phyloP scores from a whole-genome alignment of 2,797 vertebrate species.

The Oceanodroma leucorhoa region DNA sequence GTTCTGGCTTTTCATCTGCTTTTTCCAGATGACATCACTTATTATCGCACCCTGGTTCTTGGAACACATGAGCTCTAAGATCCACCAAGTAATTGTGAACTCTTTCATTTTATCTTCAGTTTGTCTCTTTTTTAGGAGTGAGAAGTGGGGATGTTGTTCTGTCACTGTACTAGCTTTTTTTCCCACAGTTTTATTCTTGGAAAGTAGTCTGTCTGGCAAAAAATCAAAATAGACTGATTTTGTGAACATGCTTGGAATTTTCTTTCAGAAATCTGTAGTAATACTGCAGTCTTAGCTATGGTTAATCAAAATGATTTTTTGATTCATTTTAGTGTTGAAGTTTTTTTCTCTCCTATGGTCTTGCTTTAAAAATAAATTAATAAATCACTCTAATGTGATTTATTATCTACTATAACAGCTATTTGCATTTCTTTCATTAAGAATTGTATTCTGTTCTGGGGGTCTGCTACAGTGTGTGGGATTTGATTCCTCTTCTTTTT shows the following conservation, averaged over 20 bases:
- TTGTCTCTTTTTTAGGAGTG: constrained; percentile 33
- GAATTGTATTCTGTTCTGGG: not conserved
- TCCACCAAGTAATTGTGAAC: not conserved
- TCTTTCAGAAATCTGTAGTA: constrained; percentile 28
- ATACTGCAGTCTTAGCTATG: not conserved
- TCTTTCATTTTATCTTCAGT: constrained; percentile 41
- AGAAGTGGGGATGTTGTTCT: constrained; percentile 36
- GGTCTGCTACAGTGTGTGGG: not conserved
- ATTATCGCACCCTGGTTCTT: not conserved
- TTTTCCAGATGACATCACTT: not conserved
- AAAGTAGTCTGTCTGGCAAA: constrained; percentile 61
- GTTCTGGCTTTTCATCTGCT: not conserved
- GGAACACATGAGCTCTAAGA: not conserved
- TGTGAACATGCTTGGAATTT: constrained; percentile 45
- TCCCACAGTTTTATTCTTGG: constrained; percentile 62
- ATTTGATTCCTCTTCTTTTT: not conserved
- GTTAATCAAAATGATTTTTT: constrained; percentile 8
- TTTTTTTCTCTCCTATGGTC: not conserved
- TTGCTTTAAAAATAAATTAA: constrained; percentile 20
- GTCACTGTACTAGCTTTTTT: constrained; percentile 32
- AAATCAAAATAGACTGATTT: constrained; percentile 51
- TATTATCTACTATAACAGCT: not conserved
- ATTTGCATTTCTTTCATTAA: not conserved
- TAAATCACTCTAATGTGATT: not conserved
- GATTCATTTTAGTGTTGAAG: not conserved